A percentile compares a stretch with the other conserved stretches of the same genome.
Evolutionary conservation across 2,797 vertebrate species (phyloP).

Genomic region (Propithecus perrieri): DNA sequence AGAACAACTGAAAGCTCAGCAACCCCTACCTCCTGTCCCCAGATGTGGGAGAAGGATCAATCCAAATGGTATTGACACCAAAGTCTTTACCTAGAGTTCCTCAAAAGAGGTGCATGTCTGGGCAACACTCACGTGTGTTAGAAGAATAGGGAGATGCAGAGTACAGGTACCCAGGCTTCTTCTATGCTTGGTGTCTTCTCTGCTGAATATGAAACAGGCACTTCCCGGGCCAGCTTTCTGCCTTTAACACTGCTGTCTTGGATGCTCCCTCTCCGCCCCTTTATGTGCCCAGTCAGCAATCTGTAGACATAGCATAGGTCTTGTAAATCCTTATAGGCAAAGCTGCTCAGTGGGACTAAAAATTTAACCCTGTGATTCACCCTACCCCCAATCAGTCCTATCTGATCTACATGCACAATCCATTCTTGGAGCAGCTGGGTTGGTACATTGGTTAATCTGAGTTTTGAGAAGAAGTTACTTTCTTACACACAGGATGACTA

Average conservation of each 20-base stretch:
- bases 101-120: neutral
- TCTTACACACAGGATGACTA: neutral
- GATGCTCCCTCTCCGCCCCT: neutral
- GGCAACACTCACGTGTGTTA: neutral
- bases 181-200: neutral
- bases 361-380: slow-evolving; percentile 41
- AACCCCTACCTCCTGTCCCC: neutral
- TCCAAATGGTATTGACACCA: neutral
- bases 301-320: slow-evolving; percentile 36
- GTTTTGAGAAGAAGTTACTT: slow-evolving; percentile 52
- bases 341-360: slow-evolving; percentile 62
- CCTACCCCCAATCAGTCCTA: neutral
- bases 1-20: neutral
- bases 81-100: neutral
- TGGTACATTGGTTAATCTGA: neutral
- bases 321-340: slow-evolving; percentile 31
- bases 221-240: neutral
- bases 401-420: neutral
- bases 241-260: neutral
- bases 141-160: neutral
- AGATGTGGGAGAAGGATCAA: neutral
- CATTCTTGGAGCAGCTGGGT: neutral
- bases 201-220: neutral
- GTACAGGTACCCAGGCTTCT: neutral
- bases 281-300: slow-evolving; percentile 18